Evolutionary conservation across 2,797 vertebrate species (phyloP).

Genomic region (Trachops cirrhosus): DNA sequence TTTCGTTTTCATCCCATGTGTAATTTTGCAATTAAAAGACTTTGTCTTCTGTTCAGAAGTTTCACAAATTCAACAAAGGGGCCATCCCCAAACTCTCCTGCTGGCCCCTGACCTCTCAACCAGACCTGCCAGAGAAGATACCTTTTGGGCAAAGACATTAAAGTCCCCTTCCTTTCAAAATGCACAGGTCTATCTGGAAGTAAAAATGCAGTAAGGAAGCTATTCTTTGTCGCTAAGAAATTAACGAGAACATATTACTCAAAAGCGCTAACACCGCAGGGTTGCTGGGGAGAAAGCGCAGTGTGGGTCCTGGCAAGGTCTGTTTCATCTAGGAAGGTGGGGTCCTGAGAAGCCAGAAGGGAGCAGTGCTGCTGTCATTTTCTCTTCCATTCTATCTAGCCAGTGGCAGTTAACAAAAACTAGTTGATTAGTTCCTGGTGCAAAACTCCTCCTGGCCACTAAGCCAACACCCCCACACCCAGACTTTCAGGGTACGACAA

Average conservation of each 20-base stretch:
- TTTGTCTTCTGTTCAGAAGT: background rate
- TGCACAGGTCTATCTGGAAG: background rate
- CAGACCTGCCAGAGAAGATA: background rate
- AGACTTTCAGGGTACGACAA: background rate
- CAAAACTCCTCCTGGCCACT: background rate
- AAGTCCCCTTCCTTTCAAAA: constrained; percentile 10
- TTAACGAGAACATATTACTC: background rate
- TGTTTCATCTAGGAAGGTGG: background rate
- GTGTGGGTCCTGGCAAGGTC: no score
- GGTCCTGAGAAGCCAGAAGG: background rate
- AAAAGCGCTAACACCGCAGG: background rate
- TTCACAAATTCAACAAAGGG: background rate
- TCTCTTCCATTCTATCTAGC: background rate
- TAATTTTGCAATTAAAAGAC: background rate
- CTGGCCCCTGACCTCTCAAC: background rate
- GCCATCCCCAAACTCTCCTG: background rate
- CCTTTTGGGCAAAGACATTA: background rate
- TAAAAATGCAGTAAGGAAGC: background rate
- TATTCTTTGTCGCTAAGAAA: background rate
- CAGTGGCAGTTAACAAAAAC: background rate
- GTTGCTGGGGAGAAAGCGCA: background rate
- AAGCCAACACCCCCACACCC: background rate
- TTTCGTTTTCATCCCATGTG: background rate
- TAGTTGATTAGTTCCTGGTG: background rate
- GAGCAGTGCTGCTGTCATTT: background rate